A percentile compares a stretch with the other conserved stretches of the same genome.
These are phyloP conservation scores for Ligdia adustata DNA, from an alignment of 2,888 invertebrate species.

Conservation along the genomic window DNA sequence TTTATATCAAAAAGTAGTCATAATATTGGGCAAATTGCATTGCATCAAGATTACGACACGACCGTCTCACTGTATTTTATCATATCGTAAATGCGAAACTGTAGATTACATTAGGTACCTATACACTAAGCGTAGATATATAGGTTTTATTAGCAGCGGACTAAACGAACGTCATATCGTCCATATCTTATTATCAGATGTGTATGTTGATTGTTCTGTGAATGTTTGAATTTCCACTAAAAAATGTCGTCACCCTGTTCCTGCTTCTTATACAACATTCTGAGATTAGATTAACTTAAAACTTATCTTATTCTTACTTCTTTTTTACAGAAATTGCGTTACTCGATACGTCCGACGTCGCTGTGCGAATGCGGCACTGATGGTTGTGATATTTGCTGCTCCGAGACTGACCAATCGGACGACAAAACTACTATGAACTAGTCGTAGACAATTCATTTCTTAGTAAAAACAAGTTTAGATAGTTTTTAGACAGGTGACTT, in stretches of 20 bases:
- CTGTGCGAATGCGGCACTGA: slow-evolving; percentile 91
- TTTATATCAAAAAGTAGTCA: background rate
- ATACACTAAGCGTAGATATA: slow-evolving; percentile 4
- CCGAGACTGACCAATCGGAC: slow-evolving; percentile 72
- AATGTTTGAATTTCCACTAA: slow-evolving; percentile 19
- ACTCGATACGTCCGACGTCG: slow-evolving; percentile 88
- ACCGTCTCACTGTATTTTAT: slow-evolving; percentile 4
- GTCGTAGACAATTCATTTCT: slow-evolving; percentile 43
- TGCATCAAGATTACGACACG: slow-evolving; percentile 29
- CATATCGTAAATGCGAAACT: slow-evolving; percentile 17
- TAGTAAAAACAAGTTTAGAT: slow-evolving; percentile 1
- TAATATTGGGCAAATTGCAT: slow-evolving; percentile 10
- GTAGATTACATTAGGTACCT: slow-evolving; percentile 17
- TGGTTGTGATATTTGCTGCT: slow-evolving; percentile 87
- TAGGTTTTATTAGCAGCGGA: slow-evolving; percentile 19
- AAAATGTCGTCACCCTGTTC: slow-evolving; percentile 18
- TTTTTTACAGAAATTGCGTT: slow-evolving; percentile 88
- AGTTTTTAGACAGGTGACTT: slow-evolving; percentile 17
- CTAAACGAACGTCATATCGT: slow-evolving; percentile 19
- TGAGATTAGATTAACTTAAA: slow-evolving; percentile 26
- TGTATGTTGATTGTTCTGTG: background rate
- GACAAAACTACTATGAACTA: slow-evolving; percentile 74
- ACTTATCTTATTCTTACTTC: slow-evolving; percentile 10
- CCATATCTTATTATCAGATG: slow-evolving; percentile 18
- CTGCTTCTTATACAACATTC: slow-evolving; percentile 7